Evolutionary conservation across 30 jellyfish, hydroid and myxozoan genomes (phyloP).

Genomic region (Nemopilema nomurai): DNA sequence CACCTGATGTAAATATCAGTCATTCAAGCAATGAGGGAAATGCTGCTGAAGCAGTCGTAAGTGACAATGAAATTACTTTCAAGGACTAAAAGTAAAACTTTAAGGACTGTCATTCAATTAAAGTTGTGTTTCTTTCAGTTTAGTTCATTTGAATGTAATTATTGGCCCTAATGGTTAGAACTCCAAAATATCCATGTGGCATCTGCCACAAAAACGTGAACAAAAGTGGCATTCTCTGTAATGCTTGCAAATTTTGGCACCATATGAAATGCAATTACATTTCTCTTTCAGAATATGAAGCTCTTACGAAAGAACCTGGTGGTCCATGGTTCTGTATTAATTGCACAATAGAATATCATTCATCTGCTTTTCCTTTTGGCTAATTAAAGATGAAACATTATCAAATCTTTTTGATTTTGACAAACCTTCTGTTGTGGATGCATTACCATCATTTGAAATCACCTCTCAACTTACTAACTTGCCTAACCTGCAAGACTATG

Average conservation of each 20-base stretch:
- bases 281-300: background rate
- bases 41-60: constrained; percentile 40
- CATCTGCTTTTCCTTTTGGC: constrained; percentile 54
- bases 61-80: constrained; percentile 31
- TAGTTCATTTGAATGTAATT: constrained; percentile 9
- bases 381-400: constrained; percentile 31
- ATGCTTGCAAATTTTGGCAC: background rate
- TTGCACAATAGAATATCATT: constrained; percentile 38
- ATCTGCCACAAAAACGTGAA: constrained; percentile 42
- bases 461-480: constrained; percentile 48
- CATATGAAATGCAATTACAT: background rate
- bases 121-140: constrained; percentile 12
- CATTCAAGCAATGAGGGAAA: constrained; percentile 13
- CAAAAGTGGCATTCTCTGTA: constrained; percentile 3
- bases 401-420: constrained; percentile 25
- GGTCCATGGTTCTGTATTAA: constrained; percentile 58
- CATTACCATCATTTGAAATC: constrained; percentile 46
- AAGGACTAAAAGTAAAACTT: background rate
- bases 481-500: constrained; percentile 50
- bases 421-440: constrained; percentile 34
- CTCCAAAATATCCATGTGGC: constrained; percentile 55
- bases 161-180: constrained; percentile 17
- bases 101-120: constrained; percentile 12
- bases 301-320: constrained; percentile 39
- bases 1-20: constrained; percentile 21